phyloP scores from a whole-genome alignment of 2,888 invertebrate species.

The Tenthredo notha region DNA sequence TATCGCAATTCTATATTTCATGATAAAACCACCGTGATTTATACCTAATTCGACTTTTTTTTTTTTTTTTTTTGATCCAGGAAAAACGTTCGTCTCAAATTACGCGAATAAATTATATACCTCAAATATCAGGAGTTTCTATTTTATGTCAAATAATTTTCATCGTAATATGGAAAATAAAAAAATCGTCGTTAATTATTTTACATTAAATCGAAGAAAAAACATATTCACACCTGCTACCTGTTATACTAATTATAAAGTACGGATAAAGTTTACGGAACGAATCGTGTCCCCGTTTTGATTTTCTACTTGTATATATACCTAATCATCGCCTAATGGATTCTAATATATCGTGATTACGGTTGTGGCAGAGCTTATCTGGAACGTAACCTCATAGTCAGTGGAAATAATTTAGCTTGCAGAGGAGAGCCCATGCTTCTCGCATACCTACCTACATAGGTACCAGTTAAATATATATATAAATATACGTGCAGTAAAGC shows the following conservation, averaged over 20 bases:
- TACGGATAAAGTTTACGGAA: not conserved
- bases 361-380: conserved; percentile 34
- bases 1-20: not conserved
- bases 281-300: conserved; percentile 20
- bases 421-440: not conserved
- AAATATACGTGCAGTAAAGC: not conserved
- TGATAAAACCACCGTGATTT: not conserved
- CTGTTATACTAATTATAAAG: not conserved
- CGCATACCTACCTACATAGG: conserved; percentile 1
- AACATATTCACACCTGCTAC: not conserved
- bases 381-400: conserved; percentile 37
- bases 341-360: conserved; percentile 44
- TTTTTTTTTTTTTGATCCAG: not conserved
- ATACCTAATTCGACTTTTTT: not conserved
- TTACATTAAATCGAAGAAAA: not conserved
- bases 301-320: not conserved
- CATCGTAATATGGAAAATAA: too few relatives aligned
- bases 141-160: too few relatives aligned
- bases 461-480: not conserved
- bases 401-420: conserved; percentile 31
- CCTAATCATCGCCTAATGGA: conserved; percentile 6
- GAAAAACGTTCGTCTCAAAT: not conserved
- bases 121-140: too few relatives aligned
- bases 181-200: too few relatives aligned
- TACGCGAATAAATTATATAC: not conserved